Evolutionary conservation across 2,888 invertebrate species (phyloP).

Genomic region (Morinoia aosen): DNA sequence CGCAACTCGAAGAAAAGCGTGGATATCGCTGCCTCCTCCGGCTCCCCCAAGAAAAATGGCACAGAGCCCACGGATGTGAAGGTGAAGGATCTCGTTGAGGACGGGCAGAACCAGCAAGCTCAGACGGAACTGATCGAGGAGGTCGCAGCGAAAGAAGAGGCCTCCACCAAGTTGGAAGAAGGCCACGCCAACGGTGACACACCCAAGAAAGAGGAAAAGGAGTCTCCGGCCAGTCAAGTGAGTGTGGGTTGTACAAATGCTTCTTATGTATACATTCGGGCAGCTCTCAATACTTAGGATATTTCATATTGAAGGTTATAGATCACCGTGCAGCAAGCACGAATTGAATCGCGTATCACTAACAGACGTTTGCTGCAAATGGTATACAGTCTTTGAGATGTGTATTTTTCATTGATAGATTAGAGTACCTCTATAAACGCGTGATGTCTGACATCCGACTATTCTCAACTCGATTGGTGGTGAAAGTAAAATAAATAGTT

Average conservation of each 20-base stretch:
- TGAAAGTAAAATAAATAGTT: too few species aligned
- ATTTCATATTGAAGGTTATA: too few species aligned
- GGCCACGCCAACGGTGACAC: constrained; percentile 32
- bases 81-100: constrained; percentile 83
- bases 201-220: not conserved
- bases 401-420: too few species aligned
- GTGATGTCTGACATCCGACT: too few species aligned
- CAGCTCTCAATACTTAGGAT: too few species aligned
- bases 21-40: constrained; percentile 61
- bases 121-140: constrained; percentile 71
- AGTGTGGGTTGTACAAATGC: not conserved
- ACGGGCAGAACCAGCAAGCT: constrained; percentile 76
- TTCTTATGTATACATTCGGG: too few species aligned
- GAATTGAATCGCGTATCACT: too few species aligned
- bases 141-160: constrained; percentile 22
- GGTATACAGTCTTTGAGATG: too few species aligned
- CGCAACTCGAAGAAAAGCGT: constrained; percentile 66
- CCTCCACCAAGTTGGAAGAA: constrained; percentile 10
- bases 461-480: too few species aligned
- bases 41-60: constrained; percentile 69
- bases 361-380: too few species aligned
- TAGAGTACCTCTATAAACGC: too few species aligned
- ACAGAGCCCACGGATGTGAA: constrained; percentile 74
- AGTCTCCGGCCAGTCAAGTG: constrained; percentile 31
- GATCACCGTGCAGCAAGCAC: too few species aligned